These are phyloP conservation scores for Chionodraco myersi DNA, from an alignment of 2,113 vertebrate genomes.

Conservation along the genomic window DNA sequence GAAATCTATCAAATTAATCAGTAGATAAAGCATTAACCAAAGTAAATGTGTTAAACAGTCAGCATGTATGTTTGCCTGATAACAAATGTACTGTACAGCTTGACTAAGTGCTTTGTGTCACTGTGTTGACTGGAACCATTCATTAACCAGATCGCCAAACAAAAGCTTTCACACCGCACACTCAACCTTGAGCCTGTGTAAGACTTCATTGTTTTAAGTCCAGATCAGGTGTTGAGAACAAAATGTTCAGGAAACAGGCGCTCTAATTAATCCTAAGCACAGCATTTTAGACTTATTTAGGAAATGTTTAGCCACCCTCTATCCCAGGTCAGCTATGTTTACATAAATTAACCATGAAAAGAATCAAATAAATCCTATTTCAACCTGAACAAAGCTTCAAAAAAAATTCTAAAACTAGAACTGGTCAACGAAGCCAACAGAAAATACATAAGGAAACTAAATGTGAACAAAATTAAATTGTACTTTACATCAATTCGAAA, in stretches of 20 bases:
- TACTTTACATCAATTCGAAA: too few relatives aligned
- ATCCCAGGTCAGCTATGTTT: too few relatives aligned
- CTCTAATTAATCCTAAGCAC: slow-evolving; percentile 1
- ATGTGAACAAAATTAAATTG: too few relatives aligned
- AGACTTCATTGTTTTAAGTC: slow-evolving; percentile 32
- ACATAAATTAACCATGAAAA: too few relatives aligned
- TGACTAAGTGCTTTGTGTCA: slow-evolving; percentile 39
- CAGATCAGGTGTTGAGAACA: slow-evolving; percentile 20
- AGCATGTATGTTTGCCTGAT: slow-evolving; percentile 35
- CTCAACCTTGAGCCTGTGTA: slow-evolving; percentile 51
- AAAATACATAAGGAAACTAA: too few relatives aligned
- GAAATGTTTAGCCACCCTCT: too few relatives aligned
- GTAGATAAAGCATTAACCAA: slow-evolving; percentile 31
- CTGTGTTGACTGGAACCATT: slow-evolving; percentile 49
- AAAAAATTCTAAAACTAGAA: too few relatives aligned
- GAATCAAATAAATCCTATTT: too few relatives aligned
- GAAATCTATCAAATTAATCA: neutral
- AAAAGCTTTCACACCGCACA: slow-evolving; percentile 40
- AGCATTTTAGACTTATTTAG: too few relatives aligned
- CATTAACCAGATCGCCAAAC: slow-evolving; percentile 57
- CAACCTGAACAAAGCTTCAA: too few relatives aligned
- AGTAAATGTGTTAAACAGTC: slow-evolving; percentile 33
- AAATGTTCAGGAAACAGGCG: neutral
- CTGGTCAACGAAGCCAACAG: too few relatives aligned
- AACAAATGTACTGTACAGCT: slow-evolving; percentile 17